Evolutionary conservation across 2,888 invertebrate genomes (phyloP).

Genomic region (Drosophila pullipes): DNA sequence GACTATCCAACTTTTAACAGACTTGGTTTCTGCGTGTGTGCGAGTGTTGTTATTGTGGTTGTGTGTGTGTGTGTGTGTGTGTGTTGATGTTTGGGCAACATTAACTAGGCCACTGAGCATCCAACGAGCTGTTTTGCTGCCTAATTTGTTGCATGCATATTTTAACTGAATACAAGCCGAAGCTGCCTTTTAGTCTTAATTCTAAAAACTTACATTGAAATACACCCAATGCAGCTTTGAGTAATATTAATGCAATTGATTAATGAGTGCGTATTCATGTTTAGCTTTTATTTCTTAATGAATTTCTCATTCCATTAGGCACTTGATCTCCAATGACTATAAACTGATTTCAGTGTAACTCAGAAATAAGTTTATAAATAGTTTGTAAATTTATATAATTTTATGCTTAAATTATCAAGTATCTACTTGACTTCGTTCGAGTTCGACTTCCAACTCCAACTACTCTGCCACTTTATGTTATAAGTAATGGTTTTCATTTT

Average conservation of each 20-base stretch:
- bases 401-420: neutral
- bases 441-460: neutral
- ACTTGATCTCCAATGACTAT: neutral
- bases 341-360: neutral
- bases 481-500: neutral
- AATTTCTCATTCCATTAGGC: neutral
- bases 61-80: conserved; percentile 4
- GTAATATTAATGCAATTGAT: neutral
- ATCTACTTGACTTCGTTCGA: neutral
- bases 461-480: neutral
- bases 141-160: conserved; percentile 50
- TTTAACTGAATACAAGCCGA: conserved; percentile 3
- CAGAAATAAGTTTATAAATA: neutral
- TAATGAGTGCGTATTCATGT: neutral
- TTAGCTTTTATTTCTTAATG: neutral
- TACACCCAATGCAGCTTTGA: neutral
- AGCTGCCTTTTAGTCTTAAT: neutral
- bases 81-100: conserved; percentile 58
- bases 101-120: conserved; percentile 76
- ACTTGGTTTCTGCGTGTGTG: conserved; percentile 33
- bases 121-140: conserved; percentile 49
- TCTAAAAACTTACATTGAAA: neutral
- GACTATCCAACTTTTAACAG: conserved; percentile 53
- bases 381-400: neutral
- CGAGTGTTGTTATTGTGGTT: neutral